Percentiles rank a stretch among this genome's conserved stretches.
These are phyloP conservation scores for Chaetodon trifasciatus DNA, from an alignment of 2,797 vertebrate species.

Conservation along the genomic window DNA sequence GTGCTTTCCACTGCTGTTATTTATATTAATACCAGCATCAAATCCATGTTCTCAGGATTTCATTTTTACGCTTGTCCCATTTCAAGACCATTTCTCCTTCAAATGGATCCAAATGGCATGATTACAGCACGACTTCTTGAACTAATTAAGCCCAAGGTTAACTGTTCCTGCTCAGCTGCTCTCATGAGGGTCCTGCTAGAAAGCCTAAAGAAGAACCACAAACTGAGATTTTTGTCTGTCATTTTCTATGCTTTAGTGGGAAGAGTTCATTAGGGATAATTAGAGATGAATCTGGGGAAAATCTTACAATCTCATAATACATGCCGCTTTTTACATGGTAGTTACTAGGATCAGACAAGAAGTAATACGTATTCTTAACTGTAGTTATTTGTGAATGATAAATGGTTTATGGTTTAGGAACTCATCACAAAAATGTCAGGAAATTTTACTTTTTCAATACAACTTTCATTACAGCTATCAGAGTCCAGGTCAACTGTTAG, in stretches of 20 bases:
- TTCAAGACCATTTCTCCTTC: slow-evolving; percentile 48
- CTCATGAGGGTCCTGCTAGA: slow-evolving; percentile 35
- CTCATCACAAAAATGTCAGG: neutral
- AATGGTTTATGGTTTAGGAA: neutral
- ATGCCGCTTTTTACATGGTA: slow-evolving; percentile 11
- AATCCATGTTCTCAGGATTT: slow-evolving; percentile 38
- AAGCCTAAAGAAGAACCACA: slow-evolving; percentile 37
- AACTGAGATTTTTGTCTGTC: slow-evolving; percentile 38
- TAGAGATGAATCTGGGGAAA: slow-evolving; percentile 20
- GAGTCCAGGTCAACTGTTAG: neutral
- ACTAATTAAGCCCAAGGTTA: slow-evolving; percentile 73
- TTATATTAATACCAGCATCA: slow-evolving; percentile 44
- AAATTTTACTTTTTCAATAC: too few relatives aligned
- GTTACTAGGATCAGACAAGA: neutral
- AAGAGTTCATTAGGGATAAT: slow-evolving; percentile 48
- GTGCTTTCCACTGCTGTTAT: slow-evolving; percentile 50
- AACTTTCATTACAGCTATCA: neutral
- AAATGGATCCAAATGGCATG: slow-evolving; percentile 50
- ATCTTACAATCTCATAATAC: neutral
- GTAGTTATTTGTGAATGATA: neutral
- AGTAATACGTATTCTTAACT: neutral
- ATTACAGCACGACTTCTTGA: slow-evolving; percentile 59
- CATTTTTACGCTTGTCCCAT: slow-evolving; percentile 49
- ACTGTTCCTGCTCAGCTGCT: slow-evolving; percentile 11
- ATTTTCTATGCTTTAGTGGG: slow-evolving; percentile 35